These are phyloP conservation scores for Lerista edwardsae DNA, from an alignment of 2,797 vertebrate genomes.

Conservation along the genomic window DNA sequence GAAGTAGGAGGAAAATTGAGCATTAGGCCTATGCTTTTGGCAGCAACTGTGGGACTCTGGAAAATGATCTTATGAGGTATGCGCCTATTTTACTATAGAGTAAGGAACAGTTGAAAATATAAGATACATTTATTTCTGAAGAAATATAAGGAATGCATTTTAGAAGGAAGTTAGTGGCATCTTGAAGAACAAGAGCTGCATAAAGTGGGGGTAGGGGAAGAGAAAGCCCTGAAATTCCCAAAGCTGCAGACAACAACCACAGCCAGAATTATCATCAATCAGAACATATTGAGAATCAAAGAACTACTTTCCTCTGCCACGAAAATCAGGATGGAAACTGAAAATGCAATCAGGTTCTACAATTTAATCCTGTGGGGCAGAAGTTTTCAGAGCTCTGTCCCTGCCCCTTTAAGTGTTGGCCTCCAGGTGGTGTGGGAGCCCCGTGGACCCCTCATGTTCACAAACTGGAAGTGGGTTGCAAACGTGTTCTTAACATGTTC, in stretches of 20 bases:
- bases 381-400: too few species aligned
- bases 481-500: too few species aligned
- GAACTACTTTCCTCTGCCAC: neutral
- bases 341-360: neutral
- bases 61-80: neutral
- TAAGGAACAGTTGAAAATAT: constrained; percentile 1
- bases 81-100: neutral
- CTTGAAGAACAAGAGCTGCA: neutral
- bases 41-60: neutral
- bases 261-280: neutral
- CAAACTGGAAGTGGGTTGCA: too few species aligned
- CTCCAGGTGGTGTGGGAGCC: too few species aligned
- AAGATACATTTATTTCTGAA: neutral
- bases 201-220: neutral
- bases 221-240: neutral
- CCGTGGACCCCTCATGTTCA: too few species aligned
- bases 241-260: neutral
- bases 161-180: neutral
- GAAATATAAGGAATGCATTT: neutral
- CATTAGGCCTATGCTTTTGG: neutral
- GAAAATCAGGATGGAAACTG: neutral
- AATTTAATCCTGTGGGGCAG: constrained; percentile 5
- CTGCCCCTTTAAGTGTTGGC: too few species aligned
- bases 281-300: neutral
- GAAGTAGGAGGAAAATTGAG: neutral